Evolutionary conservation across 2,113 vertebrate species (phyloP), one percentile per base, ranked within the genome.

Genomic region (Oreocharis arfaki): DNA sequence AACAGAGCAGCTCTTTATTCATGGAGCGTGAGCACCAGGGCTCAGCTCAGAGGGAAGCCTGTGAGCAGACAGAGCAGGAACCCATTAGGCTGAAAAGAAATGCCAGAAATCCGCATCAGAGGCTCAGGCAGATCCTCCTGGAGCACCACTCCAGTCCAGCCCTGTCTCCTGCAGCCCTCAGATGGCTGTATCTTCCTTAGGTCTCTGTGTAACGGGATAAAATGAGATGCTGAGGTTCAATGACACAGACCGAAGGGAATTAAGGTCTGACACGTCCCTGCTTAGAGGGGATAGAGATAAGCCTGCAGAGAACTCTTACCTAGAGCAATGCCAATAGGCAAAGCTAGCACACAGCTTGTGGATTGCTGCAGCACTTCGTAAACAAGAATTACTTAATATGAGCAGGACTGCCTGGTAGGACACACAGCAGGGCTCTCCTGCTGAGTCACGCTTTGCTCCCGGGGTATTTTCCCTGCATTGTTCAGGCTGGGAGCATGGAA

Each of bases 271-370:
- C 94, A 84, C 16, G 8, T 89, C 81, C 93, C 96, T 89, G 83
- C 95, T 97, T 92, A 91, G 42, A 87, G 46, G 4, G 64, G 93
- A 96, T 92, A 90, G 84, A 96, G 75, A 95, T 91, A 97, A 96
- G 67, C 83, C 93, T 24, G 19, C 32, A 71, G 75, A 83, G 64
- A 86, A 67, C 57, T 79, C 53, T 55, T 79, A 90, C 94, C 95
- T 79, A 82, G 37, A 92, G 74, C 77, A 85, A 28, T 27, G 50
- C 59, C 93, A 81, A 39, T 0, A 90, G 52, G 59, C 71, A 90
- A 44, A 91, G 68, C 74, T 37, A 39, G 56, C 4, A 2, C 64
- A 19, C 47, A 9, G 3, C 33, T 44, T 46, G 16, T 16, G 44
- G 75, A 27, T 3, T 16, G 33, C 79, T 15, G 32, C 3, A 59